Percentiles rank a stretch among this genome's conserved stretches.
phyloP scores from a whole-genome alignment of 2,888 invertebrate genomes.

The Cephonodes hylas region DNA sequence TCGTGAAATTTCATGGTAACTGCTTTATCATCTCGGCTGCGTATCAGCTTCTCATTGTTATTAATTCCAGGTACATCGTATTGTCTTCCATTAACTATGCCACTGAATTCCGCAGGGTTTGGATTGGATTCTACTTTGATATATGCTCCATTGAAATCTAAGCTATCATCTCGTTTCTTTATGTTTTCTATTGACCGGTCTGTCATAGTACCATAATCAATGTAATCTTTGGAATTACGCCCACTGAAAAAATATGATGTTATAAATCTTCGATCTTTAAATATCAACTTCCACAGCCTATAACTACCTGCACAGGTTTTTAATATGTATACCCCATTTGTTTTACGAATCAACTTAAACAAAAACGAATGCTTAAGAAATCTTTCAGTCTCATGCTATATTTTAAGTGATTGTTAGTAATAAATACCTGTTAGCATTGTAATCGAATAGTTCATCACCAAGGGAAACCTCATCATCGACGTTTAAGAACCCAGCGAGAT shows the following conservation, averaged over 20 bases:
- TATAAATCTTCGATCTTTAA: no score
- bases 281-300: no score
- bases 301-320: no score
- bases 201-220: conserved; percentile 25
- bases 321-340: background rate
- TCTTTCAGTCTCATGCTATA: background rate
- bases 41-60: conserved; percentile 19
- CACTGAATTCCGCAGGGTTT: conserved; percentile 22
- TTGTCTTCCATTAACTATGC: conserved; percentile 24
- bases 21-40: conserved; percentile 20
- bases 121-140: conserved; percentile 23
- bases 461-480: background rate
- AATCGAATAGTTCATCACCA: background rate
- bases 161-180: conserved; percentile 19
- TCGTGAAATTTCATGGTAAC: conserved; percentile 23
- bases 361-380: no score
- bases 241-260: background rate
- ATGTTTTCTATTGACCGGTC: conserved; percentile 20
- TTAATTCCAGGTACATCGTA: conserved; percentile 22
- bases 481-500: background rate
- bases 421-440: background rate
- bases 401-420: background rate
- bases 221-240: conserved; percentile 12
- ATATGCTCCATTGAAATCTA: conserved; percentile 26
- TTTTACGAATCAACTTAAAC: no score